phyloP scores from a whole-genome alignment of 1,140 invertebrate species.

The Stegodyphus mimosarum region DNA sequence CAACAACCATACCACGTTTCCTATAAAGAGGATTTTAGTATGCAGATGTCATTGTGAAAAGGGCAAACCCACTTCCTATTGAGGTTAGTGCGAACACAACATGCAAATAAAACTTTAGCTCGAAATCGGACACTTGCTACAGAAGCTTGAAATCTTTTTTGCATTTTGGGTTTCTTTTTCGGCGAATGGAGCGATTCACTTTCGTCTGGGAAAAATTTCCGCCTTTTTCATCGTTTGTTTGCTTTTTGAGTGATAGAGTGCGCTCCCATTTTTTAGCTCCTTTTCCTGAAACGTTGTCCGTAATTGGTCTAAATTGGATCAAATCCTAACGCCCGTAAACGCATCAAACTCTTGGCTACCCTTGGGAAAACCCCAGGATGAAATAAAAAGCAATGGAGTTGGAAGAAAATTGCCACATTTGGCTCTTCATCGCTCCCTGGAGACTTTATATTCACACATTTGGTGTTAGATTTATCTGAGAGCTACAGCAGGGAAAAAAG shows the following conservation, averaged over 20 bases:
- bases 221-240: constrained; percentile 28
- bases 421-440: background rate
- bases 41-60: constrained; percentile 47
- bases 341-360: constrained; percentile 45
- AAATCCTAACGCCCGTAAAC: constrained; percentile 52
- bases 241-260: constrained; percentile 1
- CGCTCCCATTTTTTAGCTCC: background rate
- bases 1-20: constrained; percentile 36
- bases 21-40: constrained; percentile 35
- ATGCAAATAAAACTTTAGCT: constrained; percentile 26
- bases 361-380: constrained; percentile 43
- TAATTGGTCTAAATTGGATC: constrained; percentile 54
- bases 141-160: constrained; percentile 19
- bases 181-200: background rate
- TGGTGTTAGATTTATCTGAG: no score
- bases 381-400: constrained; percentile 47
- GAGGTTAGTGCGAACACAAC: background rate
- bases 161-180: background rate
- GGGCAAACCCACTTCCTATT: background rate
- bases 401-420: background rate
- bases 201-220: background rate
- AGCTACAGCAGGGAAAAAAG: no score
- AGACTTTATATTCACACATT: background rate
- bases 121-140: constrained; percentile 15
- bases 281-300: constrained; percentile 43